Evolutionary conservation across 2,888 invertebrate genomes (phyloP).

Genomic region (Thera obeliscata): DNA sequence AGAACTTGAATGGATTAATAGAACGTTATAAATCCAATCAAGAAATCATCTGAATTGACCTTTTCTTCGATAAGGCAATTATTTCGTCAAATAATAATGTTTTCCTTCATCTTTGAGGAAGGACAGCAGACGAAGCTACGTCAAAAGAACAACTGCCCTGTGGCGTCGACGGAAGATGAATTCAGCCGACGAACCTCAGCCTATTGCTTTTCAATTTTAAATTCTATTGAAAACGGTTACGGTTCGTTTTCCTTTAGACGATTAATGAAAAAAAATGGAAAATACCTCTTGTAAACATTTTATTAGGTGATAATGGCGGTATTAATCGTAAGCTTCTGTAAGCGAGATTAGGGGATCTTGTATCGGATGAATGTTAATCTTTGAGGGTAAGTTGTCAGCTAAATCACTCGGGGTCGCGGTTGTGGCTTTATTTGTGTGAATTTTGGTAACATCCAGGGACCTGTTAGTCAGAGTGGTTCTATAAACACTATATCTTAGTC

Average conservation of each 20-base stretch:
- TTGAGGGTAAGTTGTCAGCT: constrained; percentile 20
- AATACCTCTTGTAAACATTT: constrained; percentile 55
- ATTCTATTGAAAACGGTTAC: constrained; percentile 58
- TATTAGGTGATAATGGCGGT: constrained; percentile 51
- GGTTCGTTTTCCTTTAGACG: constrained; percentile 51
- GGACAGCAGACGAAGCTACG: constrained; percentile 34
- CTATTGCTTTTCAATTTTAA: constrained; percentile 64
- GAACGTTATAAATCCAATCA: not conserved
- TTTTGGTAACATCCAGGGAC: not conserved
- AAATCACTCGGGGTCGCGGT: constrained; percentile 10
- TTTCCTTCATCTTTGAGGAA: constrained; percentile 5
- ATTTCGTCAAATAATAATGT: not conserved
- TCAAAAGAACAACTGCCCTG: constrained; percentile 44
- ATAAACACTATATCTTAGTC: too few species aligned
- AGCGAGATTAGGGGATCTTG: constrained; percentile 39
- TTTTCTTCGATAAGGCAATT: not conserved
- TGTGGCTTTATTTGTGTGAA: constrained; percentile 5
- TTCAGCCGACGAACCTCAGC: constrained; percentile 43
- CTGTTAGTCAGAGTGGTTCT: too few species aligned
- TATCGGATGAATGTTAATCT: constrained; percentile 33
- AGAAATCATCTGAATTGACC: not conserved
- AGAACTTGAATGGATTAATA: too few species aligned
- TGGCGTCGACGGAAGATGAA: constrained; percentile 41
- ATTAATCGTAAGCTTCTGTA: constrained; percentile 48
- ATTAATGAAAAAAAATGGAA: constrained; percentile 54